Evolutionary conservation across 2,888 invertebrate species (phyloP).

Genomic region (Ecliptopera silaceata): DNA sequence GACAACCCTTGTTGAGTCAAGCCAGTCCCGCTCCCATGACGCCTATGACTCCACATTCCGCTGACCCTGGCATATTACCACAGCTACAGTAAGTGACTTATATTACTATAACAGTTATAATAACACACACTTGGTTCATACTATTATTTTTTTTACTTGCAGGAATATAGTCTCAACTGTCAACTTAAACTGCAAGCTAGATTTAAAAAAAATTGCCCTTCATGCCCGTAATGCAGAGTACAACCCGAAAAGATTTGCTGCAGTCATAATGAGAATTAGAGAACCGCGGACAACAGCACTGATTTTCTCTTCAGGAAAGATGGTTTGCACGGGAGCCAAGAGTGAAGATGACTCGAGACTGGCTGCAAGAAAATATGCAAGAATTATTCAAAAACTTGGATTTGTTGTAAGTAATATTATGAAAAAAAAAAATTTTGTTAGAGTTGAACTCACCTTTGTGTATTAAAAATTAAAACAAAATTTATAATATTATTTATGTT

Average conservation of each 20-base stretch:
- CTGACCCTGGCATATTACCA: conserved; percentile 96
- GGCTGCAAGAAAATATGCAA: conserved; percentile 91
- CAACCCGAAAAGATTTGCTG: conserved; percentile 99
- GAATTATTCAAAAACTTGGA: conserved; percentile 92
- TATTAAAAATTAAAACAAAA: too few relatives aligned
- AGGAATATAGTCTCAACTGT: conserved; percentile 99
- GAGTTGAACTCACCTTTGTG: too few relatives aligned
- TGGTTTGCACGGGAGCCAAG: conserved; percentile 93
- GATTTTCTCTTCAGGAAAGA: conserved; percentile 92
- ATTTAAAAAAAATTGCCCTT: conserved; percentile 97
- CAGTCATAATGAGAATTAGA: conserved; percentile 97
- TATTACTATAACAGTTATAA: not conserved
- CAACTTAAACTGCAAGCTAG: conserved; percentile 96
- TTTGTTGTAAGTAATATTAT: conserved; percentile 88
- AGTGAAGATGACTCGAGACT: conserved; percentile 91
- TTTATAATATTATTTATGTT: too few relatives aligned
- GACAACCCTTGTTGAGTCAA: conserved; percentile 85
- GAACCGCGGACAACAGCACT: conserved; percentile 93
- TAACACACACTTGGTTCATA: not conserved
- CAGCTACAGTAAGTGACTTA: conserved; percentile 90
- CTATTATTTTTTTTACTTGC: too few relatives aligned
- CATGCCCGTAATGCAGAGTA: conserved; percentile 99
- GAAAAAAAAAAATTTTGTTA: too few relatives aligned
- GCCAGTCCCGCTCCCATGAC: conserved; percentile 92
- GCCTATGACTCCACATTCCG: conserved; percentile 95